Evolutionary conservation across 2,113 vertebrate genomes (phyloP), one percentile per base, ranked within the genome.

Genomic region (Rhabdomys dilectus): DNA sequence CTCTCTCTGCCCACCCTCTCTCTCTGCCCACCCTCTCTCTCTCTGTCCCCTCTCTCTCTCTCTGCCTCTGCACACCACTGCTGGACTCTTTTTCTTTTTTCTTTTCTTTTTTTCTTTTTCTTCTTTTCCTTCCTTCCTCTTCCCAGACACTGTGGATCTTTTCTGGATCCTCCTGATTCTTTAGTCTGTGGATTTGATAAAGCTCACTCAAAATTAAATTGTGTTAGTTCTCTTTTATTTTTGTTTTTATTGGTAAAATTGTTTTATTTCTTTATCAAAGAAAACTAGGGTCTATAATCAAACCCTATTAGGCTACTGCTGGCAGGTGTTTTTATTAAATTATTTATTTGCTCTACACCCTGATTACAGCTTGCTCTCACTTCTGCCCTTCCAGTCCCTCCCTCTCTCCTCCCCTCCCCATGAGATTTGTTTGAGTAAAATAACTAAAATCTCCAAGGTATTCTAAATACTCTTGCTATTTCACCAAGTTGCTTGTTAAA

Each of bases 381-480:
- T 16, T 68, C 66, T 68, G 66, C 66, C 5, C 31, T 68, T 26
- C 26, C 26, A 66, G 64, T 66, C 64, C 64, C 11, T 66, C 64
- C 29, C 12, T 66, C 64, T 66, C 11, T 66, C 64, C 64, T 66
- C 11, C 64, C 11, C 64, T 66, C 66, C 66, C 13, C 31, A 68
- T 16, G 66, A 68, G 66, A 68, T 68, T 68, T 16, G 13, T 68
- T 82, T 88, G 9, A 84, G 4, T 64, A 89, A 0, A 81, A n/a
- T 81, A 45, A 56, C 78, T 24, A n/a, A 92, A 92, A 94, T 62
- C 1, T 42, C 39, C 68, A 85, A 3, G 48, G 56, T 93, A 82
- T 31, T 96, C 6, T 21, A 42, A 8, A 89, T 82, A 75, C 29
- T 53, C 45, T 26, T 96, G 60, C 87, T 84, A 85, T 96, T 96